These are phyloP conservation scores for Drosophila kambysellisi DNA, from an alignment of 2,888 invertebrate genomes.

Conservation along the genomic window DNA sequence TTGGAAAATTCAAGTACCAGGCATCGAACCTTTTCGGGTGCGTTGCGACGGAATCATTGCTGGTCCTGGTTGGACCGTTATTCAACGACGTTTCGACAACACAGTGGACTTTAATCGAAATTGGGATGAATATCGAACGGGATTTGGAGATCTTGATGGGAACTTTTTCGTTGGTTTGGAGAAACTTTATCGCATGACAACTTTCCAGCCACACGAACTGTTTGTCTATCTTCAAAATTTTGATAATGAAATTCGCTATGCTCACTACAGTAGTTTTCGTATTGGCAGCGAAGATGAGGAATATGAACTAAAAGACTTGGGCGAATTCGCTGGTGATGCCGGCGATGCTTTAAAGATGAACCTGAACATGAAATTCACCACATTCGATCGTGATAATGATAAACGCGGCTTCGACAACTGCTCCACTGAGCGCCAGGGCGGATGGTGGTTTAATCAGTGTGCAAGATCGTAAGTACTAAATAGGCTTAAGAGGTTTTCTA, in stretches of 20 bases:
- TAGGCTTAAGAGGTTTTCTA: background rate
- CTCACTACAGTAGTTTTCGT: conserved; percentile 38
- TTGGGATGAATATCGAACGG: conserved; percentile 43
- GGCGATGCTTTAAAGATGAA: conserved; percentile 39
- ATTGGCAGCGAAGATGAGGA: conserved; percentile 34
- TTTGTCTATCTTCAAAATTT: conserved; percentile 42
- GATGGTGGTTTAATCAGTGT: conserved; percentile 56
- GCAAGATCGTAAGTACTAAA: conserved; percentile 39
- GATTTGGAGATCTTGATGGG: conserved; percentile 43
- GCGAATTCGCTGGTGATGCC: conserved; percentile 36
- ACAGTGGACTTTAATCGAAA: conserved; percentile 36
- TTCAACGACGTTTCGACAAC: conserved; percentile 40
- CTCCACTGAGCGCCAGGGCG: conserved; percentile 33
- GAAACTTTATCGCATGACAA: conserved; percentile 43
- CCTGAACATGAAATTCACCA: conserved; percentile 44
- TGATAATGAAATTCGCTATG: conserved; percentile 25
- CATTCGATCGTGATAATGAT: conserved; percentile 53
- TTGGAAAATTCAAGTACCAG: conserved; percentile 39
- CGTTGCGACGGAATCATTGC: conserved; percentile 44
- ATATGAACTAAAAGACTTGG: conserved; percentile 31
- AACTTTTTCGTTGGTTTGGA: conserved; percentile 49
- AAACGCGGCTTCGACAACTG: conserved; percentile 34
- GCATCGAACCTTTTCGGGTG: conserved; percentile 35
- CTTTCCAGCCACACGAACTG: conserved; percentile 31
- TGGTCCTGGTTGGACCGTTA: conserved; percentile 51